Evolutionary conservation across 1,140 invertebrate genomes (phyloP).

Genomic region (Scaptomyza graminum): DNA sequence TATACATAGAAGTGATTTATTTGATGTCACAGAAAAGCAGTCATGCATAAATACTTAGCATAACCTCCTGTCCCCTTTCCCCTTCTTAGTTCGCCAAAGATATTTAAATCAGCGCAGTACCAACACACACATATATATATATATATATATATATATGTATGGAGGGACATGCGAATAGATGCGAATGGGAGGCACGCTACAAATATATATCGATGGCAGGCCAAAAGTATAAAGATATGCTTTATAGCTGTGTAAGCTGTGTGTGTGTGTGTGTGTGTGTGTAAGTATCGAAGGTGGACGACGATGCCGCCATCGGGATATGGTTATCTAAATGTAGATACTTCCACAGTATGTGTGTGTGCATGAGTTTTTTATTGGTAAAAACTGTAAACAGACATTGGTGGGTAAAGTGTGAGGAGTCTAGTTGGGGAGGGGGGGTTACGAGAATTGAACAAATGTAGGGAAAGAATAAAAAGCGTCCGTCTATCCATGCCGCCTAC

Average conservation of each 20-base stretch:
- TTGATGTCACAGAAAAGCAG: constrained; percentile 81
- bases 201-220: constrained; percentile 50
- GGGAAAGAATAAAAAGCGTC: constrained; percentile 8
- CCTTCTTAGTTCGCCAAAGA: constrained; percentile 44
- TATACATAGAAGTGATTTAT: constrained; percentile 76
- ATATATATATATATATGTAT: background rate
- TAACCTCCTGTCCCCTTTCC: constrained; percentile 48
- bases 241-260: constrained; percentile 70
- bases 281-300: constrained; percentile 27
- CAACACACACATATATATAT: constrained; percentile 13
- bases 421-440: background rate
- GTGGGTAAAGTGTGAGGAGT: too few relatives aligned
- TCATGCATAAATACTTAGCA: constrained; percentile 81
- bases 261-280: background rate
- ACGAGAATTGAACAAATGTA: background rate
- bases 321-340: constrained; percentile 42
- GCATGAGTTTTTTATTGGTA: constrained; percentile 61
- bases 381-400: constrained; percentile 38
- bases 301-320: constrained; percentile 20
- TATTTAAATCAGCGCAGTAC: constrained; percentile 65
- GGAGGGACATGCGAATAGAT: background rate
- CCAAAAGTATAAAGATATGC: constrained; percentile 68
- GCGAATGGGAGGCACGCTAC: constrained; percentile 37
- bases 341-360: constrained; percentile 7
- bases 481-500: constrained; percentile 51